Evolutionary conservation across 2,113 vertebrate species (phyloP), one percentile per base, ranked within the genome.

Genomic region (Pomatostomus ruficeps): DNA sequence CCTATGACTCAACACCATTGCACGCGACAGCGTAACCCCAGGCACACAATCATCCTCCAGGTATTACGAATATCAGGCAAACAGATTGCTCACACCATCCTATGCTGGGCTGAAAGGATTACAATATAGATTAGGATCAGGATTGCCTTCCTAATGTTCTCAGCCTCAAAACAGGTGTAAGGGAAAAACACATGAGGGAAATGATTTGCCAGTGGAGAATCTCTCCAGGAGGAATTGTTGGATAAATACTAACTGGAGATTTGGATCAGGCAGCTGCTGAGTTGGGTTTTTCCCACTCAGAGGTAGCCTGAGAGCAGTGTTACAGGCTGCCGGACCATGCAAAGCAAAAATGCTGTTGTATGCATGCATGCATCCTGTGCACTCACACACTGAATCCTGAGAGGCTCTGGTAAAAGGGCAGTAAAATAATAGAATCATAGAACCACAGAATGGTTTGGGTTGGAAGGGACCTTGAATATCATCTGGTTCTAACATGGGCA

Each of bases 41-140:
- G 84, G 83, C 63, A 29, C 33, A 63, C 48, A 54, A 14, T 48
- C 6, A 12, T 67, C 57, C 72, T 82, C 58, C 78, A 91, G 67
- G 61, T 93, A 71, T 61, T 91, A 48, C 1, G 2, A 61, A 78
- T 77, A 92, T 91, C 73, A 84, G 61, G 63, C 51, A 79, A 65
- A 75, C 21, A 61, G 88, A 57, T 84, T 90, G 55, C 78, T 95
- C 76, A 38, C 75, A 80, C 71, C 62, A 62, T 65, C 70, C 83
- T 48, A 13, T 71, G 48, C 72, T 89, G 1, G 20, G 45, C 51
- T 85, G 85, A 81, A 89, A 63, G 76, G 85, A 91, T 90, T 91
- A 89, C 77, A 62, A n/a, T 61, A 63, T 12, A 95, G 94, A 96
- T 95, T 95, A 88, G 38, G 85, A 93, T 96, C 87, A 81, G 85